Conservation (phyloP, 2,113 vertebrate species). For the Climacteris rufus region DNA sequence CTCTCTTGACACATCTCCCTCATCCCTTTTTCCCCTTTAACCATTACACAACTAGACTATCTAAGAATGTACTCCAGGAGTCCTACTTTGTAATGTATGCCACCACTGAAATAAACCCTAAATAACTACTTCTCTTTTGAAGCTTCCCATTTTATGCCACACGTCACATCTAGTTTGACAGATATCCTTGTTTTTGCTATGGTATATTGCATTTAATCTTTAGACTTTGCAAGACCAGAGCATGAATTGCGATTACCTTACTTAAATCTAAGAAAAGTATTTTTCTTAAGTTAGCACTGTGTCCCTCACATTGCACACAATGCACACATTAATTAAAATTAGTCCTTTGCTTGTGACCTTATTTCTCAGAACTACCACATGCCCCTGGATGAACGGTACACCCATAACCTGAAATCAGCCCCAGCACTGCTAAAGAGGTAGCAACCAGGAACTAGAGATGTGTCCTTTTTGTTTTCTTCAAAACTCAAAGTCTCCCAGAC, state of each 20-base stretch:
- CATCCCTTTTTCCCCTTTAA: not conserved
- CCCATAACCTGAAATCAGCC: not conserved
- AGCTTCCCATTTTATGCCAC: not conserved
- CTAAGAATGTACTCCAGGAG: not conserved
- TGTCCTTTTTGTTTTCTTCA: not conserved
- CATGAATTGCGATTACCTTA: not conserved
- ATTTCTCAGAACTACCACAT: rapidly evolving
- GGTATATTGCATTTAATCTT: not conserved
- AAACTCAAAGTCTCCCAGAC: not conserved
- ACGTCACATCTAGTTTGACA: not conserved
- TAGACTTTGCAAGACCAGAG: not conserved
- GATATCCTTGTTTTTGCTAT: not conserved
- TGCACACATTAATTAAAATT: not conserved
- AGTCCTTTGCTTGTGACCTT: not conserved
- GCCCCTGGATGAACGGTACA: not conserved
- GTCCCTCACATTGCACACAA: not conserved
- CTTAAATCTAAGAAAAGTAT: not conserved
- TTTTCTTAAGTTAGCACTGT: not conserved
- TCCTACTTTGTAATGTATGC: not conserved
- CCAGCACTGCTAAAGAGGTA: not conserved
- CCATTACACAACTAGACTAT: not conserved
- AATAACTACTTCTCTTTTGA: not conserved
- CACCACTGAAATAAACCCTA: not conserved
- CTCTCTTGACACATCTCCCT: not conserved
- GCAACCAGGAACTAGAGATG: not conserved